phyloP scores from a whole-genome alignment of 2,113 vertebrate genomes.

The Mungos mungo region DNA sequence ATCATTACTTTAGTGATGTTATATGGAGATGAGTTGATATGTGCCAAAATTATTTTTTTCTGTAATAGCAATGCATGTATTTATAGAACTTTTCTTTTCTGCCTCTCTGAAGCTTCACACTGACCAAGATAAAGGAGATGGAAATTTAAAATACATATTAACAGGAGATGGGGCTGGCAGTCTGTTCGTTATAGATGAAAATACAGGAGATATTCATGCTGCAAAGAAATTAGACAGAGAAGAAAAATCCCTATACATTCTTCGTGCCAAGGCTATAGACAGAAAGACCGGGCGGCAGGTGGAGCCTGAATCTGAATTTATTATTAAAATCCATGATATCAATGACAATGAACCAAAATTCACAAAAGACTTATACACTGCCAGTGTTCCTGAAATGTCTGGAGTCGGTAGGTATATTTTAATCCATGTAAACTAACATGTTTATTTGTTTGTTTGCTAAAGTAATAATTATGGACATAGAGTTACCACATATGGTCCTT shows the following conservation, averaged over 20 bases:
- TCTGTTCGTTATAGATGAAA: constrained; percentile 96
- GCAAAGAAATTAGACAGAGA: constrained; percentile 97
- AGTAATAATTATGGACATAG: not conserved
- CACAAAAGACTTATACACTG: constrained; percentile 91
- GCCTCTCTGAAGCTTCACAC: constrained; percentile 93
- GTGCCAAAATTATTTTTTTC: constrained; percentile 65
- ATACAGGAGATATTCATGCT: constrained; percentile 98
- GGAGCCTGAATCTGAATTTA: constrained; percentile 97
- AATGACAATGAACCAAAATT: constrained; percentile 99
- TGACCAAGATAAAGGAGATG: constrained; percentile 96
- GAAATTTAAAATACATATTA: constrained; percentile 96
- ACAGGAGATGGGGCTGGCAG: constrained; percentile 96
- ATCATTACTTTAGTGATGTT: constrained; percentile 55
- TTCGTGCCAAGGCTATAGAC: constrained; percentile 95
- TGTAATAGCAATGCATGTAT: constrained; percentile 74
- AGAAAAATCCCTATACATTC: constrained; percentile 94
- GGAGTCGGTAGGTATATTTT: constrained; percentile 92
- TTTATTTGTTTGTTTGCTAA: constrained; percentile 65
- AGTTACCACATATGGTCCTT: not conserved
- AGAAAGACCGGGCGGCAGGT: constrained; percentile 92
- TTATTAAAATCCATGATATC: constrained; percentile 99
- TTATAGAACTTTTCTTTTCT: constrained; percentile 84
- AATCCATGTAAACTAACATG: constrained; percentile 21
- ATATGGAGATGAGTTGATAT: constrained; percentile 58
- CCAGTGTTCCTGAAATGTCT: constrained; percentile 97